These are phyloP conservation scores for Drosophila helvetica DNA, from an alignment of 2,888 invertebrate species.

Conservation along the genomic window DNA sequence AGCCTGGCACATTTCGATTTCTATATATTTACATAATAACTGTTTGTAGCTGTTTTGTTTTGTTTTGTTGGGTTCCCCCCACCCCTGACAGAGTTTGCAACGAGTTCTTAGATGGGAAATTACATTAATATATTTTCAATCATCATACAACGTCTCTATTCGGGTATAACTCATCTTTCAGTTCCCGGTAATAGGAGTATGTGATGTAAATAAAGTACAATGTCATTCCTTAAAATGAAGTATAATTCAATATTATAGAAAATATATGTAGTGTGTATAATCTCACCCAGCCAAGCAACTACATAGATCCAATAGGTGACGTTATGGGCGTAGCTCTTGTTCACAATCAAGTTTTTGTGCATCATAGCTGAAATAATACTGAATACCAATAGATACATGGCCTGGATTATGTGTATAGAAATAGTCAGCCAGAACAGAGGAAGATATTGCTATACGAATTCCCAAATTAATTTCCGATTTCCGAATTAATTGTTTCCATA, in stretches of 20 bases:
- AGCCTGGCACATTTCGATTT: neutral
- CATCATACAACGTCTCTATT: neutral
- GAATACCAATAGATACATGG: constrained; percentile 9
- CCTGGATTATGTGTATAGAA: neutral
- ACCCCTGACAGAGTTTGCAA: neutral
- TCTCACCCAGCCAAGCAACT: constrained; percentile 18
- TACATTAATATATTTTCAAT: neutral
- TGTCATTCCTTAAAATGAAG: neutral
- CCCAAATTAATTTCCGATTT: neutral
- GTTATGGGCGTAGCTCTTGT: neutral
- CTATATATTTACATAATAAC: too few relatives aligned
- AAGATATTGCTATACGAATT: neutral
- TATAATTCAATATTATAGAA: too few relatives aligned
- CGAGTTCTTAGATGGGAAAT: constrained; percentile 3
- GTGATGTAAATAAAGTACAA: constrained; percentile 17
- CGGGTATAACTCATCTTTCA: neutral
- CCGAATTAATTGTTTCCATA: too few relatives aligned
- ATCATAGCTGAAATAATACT: neutral
- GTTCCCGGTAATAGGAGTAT: constrained; percentile 13
- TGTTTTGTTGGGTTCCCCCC: too few relatives aligned
- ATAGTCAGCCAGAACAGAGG: constrained; percentile 25
- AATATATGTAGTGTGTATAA: too few relatives aligned
- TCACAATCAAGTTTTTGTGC: constrained; percentile 26
- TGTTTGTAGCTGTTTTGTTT: too few relatives aligned
- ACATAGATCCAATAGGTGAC: constrained; percentile 28